Evolutionary conservation across 2,113 vertebrate species (phyloP).

Genomic region (Macaca fascicularis): DNA sequence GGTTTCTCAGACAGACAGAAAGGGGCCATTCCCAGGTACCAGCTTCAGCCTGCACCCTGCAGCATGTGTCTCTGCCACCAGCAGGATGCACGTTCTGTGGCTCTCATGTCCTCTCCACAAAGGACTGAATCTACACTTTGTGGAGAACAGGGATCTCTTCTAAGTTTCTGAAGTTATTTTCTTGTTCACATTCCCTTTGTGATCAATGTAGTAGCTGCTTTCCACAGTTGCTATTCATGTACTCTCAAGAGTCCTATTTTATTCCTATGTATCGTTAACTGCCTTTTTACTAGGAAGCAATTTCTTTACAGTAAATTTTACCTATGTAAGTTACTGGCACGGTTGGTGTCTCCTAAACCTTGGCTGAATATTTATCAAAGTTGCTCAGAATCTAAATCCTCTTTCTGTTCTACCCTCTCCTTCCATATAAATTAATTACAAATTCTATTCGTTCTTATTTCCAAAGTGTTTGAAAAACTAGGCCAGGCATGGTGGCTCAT

Average conservation of each 20-base stretch:
- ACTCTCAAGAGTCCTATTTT: not conserved
- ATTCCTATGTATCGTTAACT: not conserved
- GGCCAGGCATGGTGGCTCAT: accelerated
- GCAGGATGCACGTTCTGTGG: not conserved
- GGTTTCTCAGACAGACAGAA: not conserved
- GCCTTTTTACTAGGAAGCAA: not conserved
- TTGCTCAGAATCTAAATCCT: not conserved
- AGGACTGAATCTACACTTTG: not conserved
- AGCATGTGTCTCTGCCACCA: no score
- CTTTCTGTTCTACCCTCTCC: not conserved
- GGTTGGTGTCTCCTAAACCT: not conserved
- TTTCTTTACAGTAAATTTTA: not conserved
- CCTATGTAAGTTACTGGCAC: not conserved
- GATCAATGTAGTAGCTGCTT: not conserved
- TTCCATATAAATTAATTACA: not conserved
- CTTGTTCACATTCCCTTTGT: not conserved
- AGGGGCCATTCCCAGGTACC: not conserved
- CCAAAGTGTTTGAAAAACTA: not conserved
- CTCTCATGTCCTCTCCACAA: not conserved
- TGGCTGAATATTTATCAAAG: not conserved
- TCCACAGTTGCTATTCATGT: not conserved
- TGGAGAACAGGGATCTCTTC: not conserved
- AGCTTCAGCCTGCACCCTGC: not conserved
- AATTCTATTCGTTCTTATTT: not conserved
- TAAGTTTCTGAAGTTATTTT: not conserved